Conservation (phyloP, 2,888 invertebrate genomes). For the Blera fallax region DNA sequence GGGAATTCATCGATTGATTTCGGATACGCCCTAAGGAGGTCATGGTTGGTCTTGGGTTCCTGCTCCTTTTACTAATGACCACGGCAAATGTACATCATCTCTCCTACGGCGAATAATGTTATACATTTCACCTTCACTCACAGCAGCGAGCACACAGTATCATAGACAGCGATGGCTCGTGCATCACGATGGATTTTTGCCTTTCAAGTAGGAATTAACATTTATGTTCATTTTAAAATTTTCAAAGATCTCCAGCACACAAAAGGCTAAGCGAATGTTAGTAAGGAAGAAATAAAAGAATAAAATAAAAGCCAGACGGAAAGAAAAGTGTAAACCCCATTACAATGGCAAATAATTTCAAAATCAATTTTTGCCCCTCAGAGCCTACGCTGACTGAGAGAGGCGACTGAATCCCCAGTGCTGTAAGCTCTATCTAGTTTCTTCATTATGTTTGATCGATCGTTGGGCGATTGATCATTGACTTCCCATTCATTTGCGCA, state of each 20-base stretch:
- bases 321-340: constrained; percentile 23
- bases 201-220: constrained; percentile 23
- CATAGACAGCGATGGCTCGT: constrained; percentile 37
- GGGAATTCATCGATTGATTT: constrained; percentile 5
- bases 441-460: constrained; percentile 69
- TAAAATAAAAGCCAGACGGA: constrained; percentile 14
- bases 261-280: constrained; percentile 29
- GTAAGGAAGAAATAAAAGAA: constrained; percentile 5
- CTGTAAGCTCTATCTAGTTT: constrained; percentile 44
- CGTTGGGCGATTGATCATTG: constrained; percentile 62
- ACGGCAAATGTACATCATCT: constrained; percentile 5
- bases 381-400: not conserved
- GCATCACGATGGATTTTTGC: constrained; percentile 42
- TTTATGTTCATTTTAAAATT: constrained; percentile 32
- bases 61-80: constrained; percentile 17
- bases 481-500: constrained; percentile 63
- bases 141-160: not conserved
- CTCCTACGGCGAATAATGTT: constrained; percentile 21
- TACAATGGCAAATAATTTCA: constrained; percentile 51
- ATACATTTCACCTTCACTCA: constrained; percentile 33
- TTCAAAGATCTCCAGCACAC: constrained; percentile 5
- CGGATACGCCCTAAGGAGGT: constrained; percentile 73
- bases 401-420: not conserved
- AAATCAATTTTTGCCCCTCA: constrained; percentile 51
- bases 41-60: not conserved